Conservation (phyloP, 2,888 invertebrate genomes). For the Caenorhabditis afra region DNA sequence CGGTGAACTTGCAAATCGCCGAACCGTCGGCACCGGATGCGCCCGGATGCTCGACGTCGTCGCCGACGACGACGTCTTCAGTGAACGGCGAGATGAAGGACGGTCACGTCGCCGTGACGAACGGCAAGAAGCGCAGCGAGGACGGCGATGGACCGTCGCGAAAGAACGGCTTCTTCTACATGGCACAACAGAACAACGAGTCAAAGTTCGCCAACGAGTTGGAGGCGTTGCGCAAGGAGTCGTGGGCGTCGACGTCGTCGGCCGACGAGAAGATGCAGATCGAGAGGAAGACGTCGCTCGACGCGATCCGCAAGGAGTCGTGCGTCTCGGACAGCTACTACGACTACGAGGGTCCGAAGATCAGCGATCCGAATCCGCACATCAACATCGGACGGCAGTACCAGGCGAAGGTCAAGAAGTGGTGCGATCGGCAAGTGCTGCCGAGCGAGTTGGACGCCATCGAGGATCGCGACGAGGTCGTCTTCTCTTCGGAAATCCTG, state of each 20-base stretch:
- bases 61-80: not conserved
- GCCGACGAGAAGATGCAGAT: conserved; percentile 41
- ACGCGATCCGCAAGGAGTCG: conserved; percentile 52
- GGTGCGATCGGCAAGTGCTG: conserved; percentile 75
- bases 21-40: conserved; percentile 14
- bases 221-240: conserved; percentile 77
- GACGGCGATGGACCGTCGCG: conserved; percentile 57
- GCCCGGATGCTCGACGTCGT: conserved; percentile 34
- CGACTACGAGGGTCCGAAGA: conserved; percentile 57
- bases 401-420: conserved; percentile 78
- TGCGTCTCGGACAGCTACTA: conserved; percentile 66
- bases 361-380: conserved; percentile 64
- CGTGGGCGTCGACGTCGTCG: conserved; percentile 72
- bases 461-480: conserved; percentile 74
- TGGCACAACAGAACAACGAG: conserved; percentile 53
- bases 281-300: conserved; percentile 52
- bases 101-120: conserved; percentile 1
- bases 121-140: conserved; percentile 52
- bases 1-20: conserved; percentile 1
- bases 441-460: conserved; percentile 71
- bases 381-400: conserved; percentile 68
- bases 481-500: conserved; percentile 72
- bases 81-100: conserved; percentile 32
- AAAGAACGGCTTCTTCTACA: conserved; percentile 59
- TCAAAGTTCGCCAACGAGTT: conserved; percentile 69